These are phyloP conservation scores for Listronotus bonariensis DNA, from an alignment of 1,140 invertebrate genomes.

Conservation along the genomic window DNA sequence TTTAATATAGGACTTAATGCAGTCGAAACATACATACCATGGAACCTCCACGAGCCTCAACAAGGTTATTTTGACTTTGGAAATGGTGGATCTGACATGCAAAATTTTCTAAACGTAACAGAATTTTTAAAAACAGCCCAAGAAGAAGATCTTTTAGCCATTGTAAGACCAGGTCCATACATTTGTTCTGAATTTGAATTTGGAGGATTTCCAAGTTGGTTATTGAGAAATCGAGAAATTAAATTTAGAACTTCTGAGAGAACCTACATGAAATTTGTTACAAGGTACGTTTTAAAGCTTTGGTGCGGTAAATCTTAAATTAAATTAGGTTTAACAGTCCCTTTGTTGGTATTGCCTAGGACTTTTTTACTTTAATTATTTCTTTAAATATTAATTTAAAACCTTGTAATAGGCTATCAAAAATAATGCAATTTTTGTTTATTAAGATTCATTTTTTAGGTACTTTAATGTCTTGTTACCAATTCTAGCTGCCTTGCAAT, in stretches of 20 bases:
- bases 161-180: constrained; percentile 89
- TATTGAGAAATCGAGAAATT: constrained; percentile 38
- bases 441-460: constrained; percentile 18
- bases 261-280: constrained; percentile 57
- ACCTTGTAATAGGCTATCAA: too few relatives aligned
- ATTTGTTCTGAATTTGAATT: constrained; percentile 85
- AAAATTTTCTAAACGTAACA: constrained; percentile 58
- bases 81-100: constrained; percentile 69
- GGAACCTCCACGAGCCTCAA: constrained; percentile 84
- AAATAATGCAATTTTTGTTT: too few relatives aligned
- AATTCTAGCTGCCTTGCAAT: constrained; percentile 59
- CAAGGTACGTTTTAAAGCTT: constrained; percentile 49
- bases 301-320: too few relatives aligned
- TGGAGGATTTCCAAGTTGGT: constrained; percentile 45
- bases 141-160: constrained; percentile 78
- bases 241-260: constrained; percentile 59
- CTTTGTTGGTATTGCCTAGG: too few relatives aligned
- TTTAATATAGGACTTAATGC: constrained; percentile 83
- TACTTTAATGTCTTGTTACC: constrained; percentile 60
- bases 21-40: constrained; percentile 92
- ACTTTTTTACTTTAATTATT: too few relatives aligned
- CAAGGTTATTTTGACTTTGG: constrained; percentile 70
- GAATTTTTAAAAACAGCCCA: constrained; percentile 78
- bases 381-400: too few relatives aligned
- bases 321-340: too few relatives aligned